phyloP scores from a whole-genome alignment of 2,797 vertebrate genomes.

The Aulostomus chinensis region DNA sequence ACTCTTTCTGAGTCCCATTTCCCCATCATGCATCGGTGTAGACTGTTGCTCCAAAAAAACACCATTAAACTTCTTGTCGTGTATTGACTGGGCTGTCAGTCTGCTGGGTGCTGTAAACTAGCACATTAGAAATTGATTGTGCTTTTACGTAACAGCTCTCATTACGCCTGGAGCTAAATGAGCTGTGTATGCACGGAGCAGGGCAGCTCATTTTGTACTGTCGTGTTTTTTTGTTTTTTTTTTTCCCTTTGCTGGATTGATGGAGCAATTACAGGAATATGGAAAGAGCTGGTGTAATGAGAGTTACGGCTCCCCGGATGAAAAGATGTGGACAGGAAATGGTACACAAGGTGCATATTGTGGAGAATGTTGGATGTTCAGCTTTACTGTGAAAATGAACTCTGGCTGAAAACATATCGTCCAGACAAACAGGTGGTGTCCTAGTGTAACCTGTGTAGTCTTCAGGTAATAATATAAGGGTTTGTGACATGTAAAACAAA shows the following conservation, averaged over 20 bases:
- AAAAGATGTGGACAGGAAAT: too few species aligned
- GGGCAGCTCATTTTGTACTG: conserved; percentile 19
- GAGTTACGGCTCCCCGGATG: conserved; percentile 42
- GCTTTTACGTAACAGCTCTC: conserved; percentile 53
- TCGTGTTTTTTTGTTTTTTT: neutral
- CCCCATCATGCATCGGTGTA: conserved; percentile 49
- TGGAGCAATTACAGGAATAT: conserved; percentile 55
- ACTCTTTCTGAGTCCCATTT: conserved; percentile 12
- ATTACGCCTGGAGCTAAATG: conserved; percentile 59
- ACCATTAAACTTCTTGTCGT: conserved; percentile 66
- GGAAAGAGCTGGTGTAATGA: conserved; percentile 33
- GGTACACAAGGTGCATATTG: too few species aligned
- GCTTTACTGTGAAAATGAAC: too few species aligned
- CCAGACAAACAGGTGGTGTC: neutral
- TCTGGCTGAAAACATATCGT: too few species aligned
- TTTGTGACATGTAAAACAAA: too few species aligned
- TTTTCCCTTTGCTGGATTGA: conserved; percentile 33
- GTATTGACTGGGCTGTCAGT: conserved; percentile 59
- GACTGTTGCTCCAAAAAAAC: conserved; percentile 36
- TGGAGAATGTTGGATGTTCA: too few species aligned
- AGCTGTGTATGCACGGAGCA: conserved; percentile 20
- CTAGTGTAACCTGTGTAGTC: neutral
- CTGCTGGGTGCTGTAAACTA: conserved; percentile 50
- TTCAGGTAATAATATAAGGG: too few species aligned
- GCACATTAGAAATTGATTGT: conserved; percentile 67